A percentile compares a stretch with the other conserved stretches of the same genome.
Conservation (phyloP, 2,888 invertebrate species). For the Spilarctia lutea region DNA sequence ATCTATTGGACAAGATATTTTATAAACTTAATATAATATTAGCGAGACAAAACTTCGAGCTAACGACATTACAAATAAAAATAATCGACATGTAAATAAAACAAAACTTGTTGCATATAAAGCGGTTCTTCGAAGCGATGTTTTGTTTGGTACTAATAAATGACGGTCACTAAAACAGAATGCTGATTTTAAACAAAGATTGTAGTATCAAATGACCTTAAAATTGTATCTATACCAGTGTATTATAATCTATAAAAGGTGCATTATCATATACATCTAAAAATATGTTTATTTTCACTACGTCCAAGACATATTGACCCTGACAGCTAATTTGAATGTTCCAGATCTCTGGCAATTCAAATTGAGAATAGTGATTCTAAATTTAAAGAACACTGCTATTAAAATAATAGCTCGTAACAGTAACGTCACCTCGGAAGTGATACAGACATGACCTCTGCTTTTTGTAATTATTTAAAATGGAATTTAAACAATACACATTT, state of each 20-base stretch:
- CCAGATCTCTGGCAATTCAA: neutral
- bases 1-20: constrained; percentile 56
- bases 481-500: constrained; percentile 2
- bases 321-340: neutral
- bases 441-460: constrained; percentile 3
- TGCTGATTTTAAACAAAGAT: constrained; percentile 12
- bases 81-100: constrained; percentile 61
- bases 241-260: neutral
- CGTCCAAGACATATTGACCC: constrained; percentile 1
- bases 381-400: constrained; percentile 1
- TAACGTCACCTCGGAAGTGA: neutral
- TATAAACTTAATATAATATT: constrained; percentile 55
- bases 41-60: constrained; percentile 55
- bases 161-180: constrained; percentile 33
- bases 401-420: constrained; percentile 1
- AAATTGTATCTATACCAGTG: neutral
- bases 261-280: neutral
- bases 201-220: neutral
- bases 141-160: constrained; percentile 58
- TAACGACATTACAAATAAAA: constrained; percentile 56
- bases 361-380: neutral
- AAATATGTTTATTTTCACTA: neutral
- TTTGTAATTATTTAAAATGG: constrained; percentile 5
- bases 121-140: constrained; percentile 64
- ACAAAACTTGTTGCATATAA: constrained; percentile 57